Percentiles rank a stretch among this genome's conserved stretches.
These are phyloP conservation scores for Saxidomus purpurata DNA, from an alignment of 1,140 invertebrate species.

Conservation along the genomic window DNA sequence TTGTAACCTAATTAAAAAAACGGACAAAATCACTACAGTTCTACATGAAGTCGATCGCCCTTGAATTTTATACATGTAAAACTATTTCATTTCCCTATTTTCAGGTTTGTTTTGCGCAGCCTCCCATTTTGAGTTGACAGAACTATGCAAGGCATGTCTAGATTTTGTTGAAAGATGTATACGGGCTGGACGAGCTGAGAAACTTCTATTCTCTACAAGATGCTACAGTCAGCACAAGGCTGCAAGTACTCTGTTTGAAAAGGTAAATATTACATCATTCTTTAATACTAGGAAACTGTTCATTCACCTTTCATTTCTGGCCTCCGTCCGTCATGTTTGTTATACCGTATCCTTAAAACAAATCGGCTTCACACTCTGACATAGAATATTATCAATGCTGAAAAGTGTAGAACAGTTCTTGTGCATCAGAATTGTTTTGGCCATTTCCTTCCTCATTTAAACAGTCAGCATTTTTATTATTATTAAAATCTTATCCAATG, in stretches of 20 bases:
- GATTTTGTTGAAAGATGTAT: constrained; percentile 62
- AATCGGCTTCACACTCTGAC: too few relatives aligned
- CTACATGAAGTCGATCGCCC: not conserved
- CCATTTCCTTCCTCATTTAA: too few relatives aligned
- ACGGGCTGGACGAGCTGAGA: not conserved
- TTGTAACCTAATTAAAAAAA: too few relatives aligned
- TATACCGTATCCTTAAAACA: too few relatives aligned
- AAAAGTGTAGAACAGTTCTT: too few relatives aligned
- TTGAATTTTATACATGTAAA: too few relatives aligned
- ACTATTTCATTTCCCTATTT: not conserved
- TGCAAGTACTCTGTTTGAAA: not conserved
- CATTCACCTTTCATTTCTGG: not conserved
- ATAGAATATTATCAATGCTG: too few relatives aligned
- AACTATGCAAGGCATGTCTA: constrained; percentile 59
- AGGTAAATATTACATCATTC: not conserved
- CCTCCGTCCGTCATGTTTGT: not conserved
- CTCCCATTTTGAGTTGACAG: constrained; percentile 51
- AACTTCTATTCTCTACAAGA: constrained; percentile 11
- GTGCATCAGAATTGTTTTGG: too few relatives aligned
- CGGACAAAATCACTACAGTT: too few relatives aligned
- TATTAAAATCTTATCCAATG: too few relatives aligned
- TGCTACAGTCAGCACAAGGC: constrained; percentile 30
- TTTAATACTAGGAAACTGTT: not conserved
- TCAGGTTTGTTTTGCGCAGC: constrained; percentile 63
- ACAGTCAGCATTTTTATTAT: too few relatives aligned